phyloP scores from a whole-genome alignment of 2,797 vertebrate genomes.

The Brachyrhaphis roseni region DNA sequence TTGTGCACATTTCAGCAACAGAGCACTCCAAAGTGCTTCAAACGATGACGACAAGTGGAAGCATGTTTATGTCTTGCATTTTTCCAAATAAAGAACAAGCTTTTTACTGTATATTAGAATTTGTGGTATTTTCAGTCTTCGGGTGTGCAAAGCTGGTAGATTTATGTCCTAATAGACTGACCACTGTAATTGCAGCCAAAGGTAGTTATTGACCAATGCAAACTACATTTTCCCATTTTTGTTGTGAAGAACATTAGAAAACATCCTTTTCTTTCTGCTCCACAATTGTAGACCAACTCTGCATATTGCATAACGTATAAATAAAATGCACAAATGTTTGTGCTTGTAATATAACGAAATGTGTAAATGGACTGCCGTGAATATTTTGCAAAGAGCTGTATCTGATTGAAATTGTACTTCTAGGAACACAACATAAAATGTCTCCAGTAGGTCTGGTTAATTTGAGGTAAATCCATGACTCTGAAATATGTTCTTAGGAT shows the following conservation, averaged over 20 bases:
- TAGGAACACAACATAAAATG: not conserved
- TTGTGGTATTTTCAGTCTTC: not conserved
- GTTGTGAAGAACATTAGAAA: not conserved
- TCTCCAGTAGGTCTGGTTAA: not conserved
- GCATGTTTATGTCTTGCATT: not conserved
- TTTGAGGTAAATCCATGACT: not conserved
- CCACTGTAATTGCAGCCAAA: too few species aligned
- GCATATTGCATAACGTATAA: not conserved
- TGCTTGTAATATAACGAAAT: not conserved
- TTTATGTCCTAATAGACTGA: not conserved
- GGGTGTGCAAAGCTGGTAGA: not conserved
- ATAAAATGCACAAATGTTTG: not conserved
- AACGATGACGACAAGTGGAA: too few species aligned
- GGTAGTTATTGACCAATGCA: not conserved
- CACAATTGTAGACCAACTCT: not conserved
- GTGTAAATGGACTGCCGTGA: not conserved
- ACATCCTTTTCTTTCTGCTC: not conserved
- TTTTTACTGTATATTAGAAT: not conserved
- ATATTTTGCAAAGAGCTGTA: not conserved
- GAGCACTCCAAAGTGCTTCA: not conserved
- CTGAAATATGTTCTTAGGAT: not conserved
- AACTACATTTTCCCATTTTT: not conserved
- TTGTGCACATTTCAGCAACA: not conserved
- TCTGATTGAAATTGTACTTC: constrained; percentile 21
- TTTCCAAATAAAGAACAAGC: not conserved